Conservation (phyloP, 2,888 invertebrate species). For the Chaitophorus viminalis region DNA sequence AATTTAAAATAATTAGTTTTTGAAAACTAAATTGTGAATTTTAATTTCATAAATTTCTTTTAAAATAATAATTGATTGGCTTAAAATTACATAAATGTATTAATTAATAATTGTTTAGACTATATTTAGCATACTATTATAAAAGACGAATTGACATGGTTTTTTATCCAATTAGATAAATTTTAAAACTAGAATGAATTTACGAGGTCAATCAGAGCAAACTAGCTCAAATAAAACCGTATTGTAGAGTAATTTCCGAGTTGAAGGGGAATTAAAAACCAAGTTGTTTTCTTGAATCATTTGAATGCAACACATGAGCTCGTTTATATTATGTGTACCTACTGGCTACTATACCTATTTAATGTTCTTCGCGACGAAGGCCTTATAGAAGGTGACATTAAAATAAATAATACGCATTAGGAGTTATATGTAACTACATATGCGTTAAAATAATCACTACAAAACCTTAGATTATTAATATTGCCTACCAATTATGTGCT, state of each 20-base stretch:
- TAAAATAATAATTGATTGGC: background rate
- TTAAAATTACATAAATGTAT: background rate
- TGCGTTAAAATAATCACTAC: no score
- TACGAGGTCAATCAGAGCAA: conserved; percentile 40
- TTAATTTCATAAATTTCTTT: no score
- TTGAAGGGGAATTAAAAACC: conserved; percentile 12
- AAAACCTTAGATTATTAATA: no score
- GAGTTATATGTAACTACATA: background rate
- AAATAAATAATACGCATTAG: background rate
- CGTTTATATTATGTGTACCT: conserved; percentile 28
- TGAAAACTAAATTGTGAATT: no score
- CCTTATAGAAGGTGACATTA: conserved; percentile 24
- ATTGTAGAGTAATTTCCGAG: conserved; percentile 35
- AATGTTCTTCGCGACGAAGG: conserved; percentile 6
- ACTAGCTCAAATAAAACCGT: conserved; percentile 28
- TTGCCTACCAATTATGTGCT: no score
- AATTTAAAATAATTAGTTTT: no score
- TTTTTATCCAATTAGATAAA: conserved; percentile 24
- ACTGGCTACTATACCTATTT: background rate
- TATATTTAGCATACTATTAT: background rate
- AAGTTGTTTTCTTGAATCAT: conserved; percentile 23
- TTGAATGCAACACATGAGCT: conserved; percentile 6
- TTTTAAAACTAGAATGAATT: conserved; percentile 26
- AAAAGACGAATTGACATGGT: conserved; percentile 21
- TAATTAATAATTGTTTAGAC: background rate